phyloP scores from a whole-genome alignment of 30 jellyfish, hydroid and myxozoan genomes.

The Phacellophora camtschatica region DNA sequence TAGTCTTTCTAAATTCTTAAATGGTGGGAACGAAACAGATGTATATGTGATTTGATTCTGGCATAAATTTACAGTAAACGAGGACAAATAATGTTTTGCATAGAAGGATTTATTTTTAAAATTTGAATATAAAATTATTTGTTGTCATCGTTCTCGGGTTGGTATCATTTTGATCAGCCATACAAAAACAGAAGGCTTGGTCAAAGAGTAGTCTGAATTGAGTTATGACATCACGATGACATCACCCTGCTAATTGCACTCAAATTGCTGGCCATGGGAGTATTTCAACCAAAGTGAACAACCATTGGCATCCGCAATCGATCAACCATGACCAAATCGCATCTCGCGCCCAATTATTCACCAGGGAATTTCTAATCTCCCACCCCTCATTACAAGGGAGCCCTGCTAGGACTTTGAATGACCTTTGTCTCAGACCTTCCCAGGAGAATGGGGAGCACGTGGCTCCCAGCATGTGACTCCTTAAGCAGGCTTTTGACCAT shows the following conservation, averaged over 20 bases:
- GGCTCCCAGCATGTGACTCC: conserved; percentile 70
- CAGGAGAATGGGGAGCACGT: conserved; percentile 59
- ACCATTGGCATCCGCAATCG: conserved; percentile 66
- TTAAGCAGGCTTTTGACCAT: conserved; percentile 81
- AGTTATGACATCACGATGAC: conserved; percentile 67
- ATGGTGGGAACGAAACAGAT: no score
- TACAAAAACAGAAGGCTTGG: conserved; percentile 50
- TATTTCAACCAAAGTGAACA: conserved; percentile 45
- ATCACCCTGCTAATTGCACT: conserved; percentile 79
- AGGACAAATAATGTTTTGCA: no score
- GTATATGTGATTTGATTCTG: no score
- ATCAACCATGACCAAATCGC: conserved; percentile 37
- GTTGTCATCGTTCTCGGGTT: no score
- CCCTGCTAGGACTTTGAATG: conserved; percentile 74
- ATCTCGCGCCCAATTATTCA: conserved; percentile 52
- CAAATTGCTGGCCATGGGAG: conserved; percentile 85
- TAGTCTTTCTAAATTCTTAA: no score
- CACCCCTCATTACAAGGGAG: conserved; percentile 68
- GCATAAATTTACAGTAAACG: no score
- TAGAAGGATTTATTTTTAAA: no score
- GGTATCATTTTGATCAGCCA: no score
- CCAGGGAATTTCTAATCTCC: conserved; percentile 77
- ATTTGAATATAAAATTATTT: no score
- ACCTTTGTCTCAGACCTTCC: conserved; percentile 92
- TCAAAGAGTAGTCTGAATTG: conserved; percentile 87